These are phyloP conservation scores for Characodon lateralis DNA, from an alignment of 2,797 vertebrate genomes.

Conservation along the genomic window DNA sequence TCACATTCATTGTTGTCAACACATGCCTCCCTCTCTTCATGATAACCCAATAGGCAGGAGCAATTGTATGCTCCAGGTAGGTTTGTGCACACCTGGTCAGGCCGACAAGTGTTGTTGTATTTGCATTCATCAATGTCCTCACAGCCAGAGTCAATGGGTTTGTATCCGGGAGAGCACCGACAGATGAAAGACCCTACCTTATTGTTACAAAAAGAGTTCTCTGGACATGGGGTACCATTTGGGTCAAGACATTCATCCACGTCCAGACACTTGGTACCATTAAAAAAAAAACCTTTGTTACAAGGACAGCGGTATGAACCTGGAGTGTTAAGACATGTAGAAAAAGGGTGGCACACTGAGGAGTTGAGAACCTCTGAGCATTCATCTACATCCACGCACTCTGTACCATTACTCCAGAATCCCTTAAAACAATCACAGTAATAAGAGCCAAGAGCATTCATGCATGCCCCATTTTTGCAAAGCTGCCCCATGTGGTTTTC, in stretches of 20 bases:
- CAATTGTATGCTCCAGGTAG: conserved; percentile 75
- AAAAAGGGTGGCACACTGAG: conserved; percentile 71
- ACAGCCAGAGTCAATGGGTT: conserved; percentile 58
- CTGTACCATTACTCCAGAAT: conserved; percentile 75
- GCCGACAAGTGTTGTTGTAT: conserved; percentile 68
- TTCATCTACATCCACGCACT: conserved; percentile 83
- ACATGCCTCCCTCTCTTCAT: conserved; percentile 70
- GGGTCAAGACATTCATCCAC: conserved; percentile 68
- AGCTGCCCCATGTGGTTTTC: conserved; percentile 22
- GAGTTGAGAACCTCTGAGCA: conserved; percentile 67
- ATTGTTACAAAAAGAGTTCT: conserved; percentile 79
- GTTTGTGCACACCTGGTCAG: conserved; percentile 82
- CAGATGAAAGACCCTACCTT: conserved; percentile 77
- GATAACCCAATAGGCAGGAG: conserved; percentile 76
- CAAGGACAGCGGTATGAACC: conserved; percentile 82
- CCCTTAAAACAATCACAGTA: conserved; percentile 79
- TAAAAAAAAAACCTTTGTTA: conserved; percentile 72
- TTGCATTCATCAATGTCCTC: conserved; percentile 81
- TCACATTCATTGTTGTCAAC: conserved; percentile 82
- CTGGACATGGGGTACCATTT: conserved; percentile 60
- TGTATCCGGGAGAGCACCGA: conserved; percentile 72
- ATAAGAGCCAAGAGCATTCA: conserved; percentile 82
- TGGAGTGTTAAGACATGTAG: conserved; percentile 76
- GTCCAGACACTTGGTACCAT: conserved; percentile 68
- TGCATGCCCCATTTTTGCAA: conserved; percentile 79